A percentile compares a stretch with the other conserved stretches of the same genome.
These are phyloP conservation scores for Chloebia gouldiae DNA, from an alignment of 2,113 vertebrate genomes.

Conservation along the genomic window DNA sequence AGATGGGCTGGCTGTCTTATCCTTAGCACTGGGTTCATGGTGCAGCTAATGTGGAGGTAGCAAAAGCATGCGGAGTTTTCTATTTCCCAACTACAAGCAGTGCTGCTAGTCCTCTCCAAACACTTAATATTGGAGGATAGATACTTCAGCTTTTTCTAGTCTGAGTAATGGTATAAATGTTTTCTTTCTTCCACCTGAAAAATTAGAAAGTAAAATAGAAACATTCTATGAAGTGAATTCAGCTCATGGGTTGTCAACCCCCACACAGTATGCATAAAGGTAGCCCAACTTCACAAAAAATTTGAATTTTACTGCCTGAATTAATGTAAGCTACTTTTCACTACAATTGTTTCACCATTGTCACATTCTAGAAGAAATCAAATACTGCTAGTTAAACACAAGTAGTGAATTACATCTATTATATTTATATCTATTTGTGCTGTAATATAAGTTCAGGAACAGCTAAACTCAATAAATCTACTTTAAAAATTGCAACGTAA, in stretches of 20 bases:
- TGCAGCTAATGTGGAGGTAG: not conserved
- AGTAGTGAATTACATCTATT: not conserved
- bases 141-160: not conserved
- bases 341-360: not conserved
- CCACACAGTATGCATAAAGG: not conserved
- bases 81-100: not conserved
- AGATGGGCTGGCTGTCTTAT: not conserved
- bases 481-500: not conserved
- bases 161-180: not conserved
- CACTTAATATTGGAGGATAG: not conserved
- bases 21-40: not conserved
- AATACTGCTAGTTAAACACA: not conserved
- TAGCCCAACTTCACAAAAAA: not conserved
- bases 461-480: not conserved
- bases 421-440: not conserved
- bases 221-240: not conserved
- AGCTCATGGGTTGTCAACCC: not conserved
- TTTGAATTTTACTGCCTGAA: not conserved
- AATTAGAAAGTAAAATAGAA: not conserved
- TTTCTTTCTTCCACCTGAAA: not conserved
- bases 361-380: not conserved
- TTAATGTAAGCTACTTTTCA: not conserved
- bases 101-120: not conserved
- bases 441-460: not conserved
- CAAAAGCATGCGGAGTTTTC: accelerated